Evolutionary conservation across 2,797 vertebrate genomes (phyloP).

Genomic region (Odontamblyopus rebecca): DNA sequence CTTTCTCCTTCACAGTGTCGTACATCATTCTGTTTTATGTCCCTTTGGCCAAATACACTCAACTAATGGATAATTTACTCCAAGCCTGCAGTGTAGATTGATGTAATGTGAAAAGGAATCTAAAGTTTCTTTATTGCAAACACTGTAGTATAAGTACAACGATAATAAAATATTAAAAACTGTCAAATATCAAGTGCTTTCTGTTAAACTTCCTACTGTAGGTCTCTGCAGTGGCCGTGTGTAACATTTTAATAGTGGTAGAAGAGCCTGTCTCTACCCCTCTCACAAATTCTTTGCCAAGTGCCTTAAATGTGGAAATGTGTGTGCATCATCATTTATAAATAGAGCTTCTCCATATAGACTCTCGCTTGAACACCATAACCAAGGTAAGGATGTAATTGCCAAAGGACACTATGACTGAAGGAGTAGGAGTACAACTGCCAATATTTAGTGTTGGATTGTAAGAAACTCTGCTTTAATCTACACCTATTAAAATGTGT

Average conservation of each 20-base stretch:
- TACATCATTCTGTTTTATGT: slow-evolving; percentile 6
- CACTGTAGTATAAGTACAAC: neutral
- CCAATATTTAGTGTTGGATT: slow-evolving; percentile 4
- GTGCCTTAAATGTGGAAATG: neutral
- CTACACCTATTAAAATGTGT: neutral
- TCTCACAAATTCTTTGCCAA: slow-evolving; percentile 5
- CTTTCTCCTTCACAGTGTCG: neutral
- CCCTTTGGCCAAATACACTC: neutral
- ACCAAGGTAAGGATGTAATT: neutral
- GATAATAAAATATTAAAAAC: neutral
- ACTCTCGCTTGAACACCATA: slow-evolving; percentile 1
- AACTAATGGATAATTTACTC: slow-evolving; percentile 4
- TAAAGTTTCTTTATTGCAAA: neutral
- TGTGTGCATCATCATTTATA: slow-evolving; percentile 6
- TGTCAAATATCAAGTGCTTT: neutral
- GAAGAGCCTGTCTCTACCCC: neutral
- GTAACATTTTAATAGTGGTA: neutral
- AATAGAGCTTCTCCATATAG: slow-evolving; percentile 4
- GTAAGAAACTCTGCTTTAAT: neutral
- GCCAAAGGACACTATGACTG: slow-evolving; percentile 2
- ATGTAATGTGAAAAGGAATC: slow-evolving; percentile 2
- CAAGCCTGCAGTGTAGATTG: neutral
- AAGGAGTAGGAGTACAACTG: neutral
- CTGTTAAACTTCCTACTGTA: neutral
- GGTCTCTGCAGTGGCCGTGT: neutral